These are phyloP conservation scores for Rhinolophus sinicus DNA, from an alignment of 2,113 vertebrate species.

Conservation along the genomic window DNA sequence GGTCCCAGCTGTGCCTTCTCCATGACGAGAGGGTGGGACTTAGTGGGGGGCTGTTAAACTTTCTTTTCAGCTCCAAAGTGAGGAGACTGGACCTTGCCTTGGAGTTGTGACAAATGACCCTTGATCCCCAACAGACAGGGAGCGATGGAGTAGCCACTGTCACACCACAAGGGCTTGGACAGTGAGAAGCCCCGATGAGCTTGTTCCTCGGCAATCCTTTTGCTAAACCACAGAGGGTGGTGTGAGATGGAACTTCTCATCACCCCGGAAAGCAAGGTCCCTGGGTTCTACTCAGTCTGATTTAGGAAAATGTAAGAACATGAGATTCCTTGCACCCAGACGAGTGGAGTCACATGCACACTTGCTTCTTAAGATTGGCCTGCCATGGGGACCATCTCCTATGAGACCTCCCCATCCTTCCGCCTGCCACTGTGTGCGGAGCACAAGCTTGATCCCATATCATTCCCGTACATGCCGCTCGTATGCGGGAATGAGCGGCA, in stretches of 20 bases:
- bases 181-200: rapidly evolving
- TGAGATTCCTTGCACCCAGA: not conserved
- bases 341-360: not conserved
- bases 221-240: not conserved
- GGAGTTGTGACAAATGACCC: not conserved
- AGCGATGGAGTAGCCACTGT: not conserved
- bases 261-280: not conserved
- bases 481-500: too few relatives aligned
- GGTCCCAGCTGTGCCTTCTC: not conserved
- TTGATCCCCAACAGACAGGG: too few relatives aligned
- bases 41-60: not conserved
- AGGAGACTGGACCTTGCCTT: not conserved
- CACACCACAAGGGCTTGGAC: rapidly evolving
- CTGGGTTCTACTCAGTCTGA: not conserved
- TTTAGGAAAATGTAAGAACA: not conserved
- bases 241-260: not conserved
- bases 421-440: not conserved
- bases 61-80: not conserved
- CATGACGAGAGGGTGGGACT: not conserved
- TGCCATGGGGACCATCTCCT: not conserved
- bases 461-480: too few relatives aligned
- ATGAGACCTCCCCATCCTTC: too few relatives aligned
- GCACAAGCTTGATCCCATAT: not conserved
- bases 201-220: rapidly evolving
- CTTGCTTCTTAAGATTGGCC: not conserved